A percentile compares a stretch with the other conserved stretches of the same genome.
phyloP scores from a whole-genome alignment of 2,888 invertebrate genomes.

The Cataglyphis cursor region DNA sequence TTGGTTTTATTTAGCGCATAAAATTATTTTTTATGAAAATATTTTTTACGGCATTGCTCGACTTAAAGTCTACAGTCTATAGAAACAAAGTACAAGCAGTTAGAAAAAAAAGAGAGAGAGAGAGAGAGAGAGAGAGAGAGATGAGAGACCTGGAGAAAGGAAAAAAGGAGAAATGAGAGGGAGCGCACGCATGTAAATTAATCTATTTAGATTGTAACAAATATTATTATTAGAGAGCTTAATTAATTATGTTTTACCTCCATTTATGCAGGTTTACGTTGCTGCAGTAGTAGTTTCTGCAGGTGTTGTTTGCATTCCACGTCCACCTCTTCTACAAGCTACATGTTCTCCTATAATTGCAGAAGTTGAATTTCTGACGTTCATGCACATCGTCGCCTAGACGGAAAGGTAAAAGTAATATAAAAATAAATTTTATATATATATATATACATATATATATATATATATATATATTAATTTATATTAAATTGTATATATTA shows the following conservation, averaged over 20 bases:
- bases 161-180: too few species aligned
- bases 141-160: background rate
- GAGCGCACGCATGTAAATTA: background rate
- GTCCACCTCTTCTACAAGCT: background rate
- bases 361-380: background rate
- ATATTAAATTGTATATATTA: too few species aligned
- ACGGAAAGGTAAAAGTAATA: background rate
- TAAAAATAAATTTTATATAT: background rate
- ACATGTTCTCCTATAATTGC: background rate
- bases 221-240: background rate
- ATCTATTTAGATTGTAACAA: background rate
- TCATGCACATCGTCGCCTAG: slow-evolving; percentile 10
- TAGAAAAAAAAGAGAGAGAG: background rate
- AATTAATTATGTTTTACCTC: slow-evolving; percentile 16
- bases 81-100: background rate
- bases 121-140: background rate
- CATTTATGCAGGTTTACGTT: background rate
- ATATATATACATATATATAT: too few species aligned
- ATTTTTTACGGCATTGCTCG: background rate
- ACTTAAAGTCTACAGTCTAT: background rate
- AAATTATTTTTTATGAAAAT: background rate
- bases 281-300: too few species aligned
- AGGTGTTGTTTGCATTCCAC: too few species aligned
- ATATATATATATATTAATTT: too few species aligned
- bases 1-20: background rate